These are phyloP conservation scores for Dendrocincla tyrannina DNA, from an alignment of 2,797 vertebrate genomes.

Conservation along the genomic window DNA sequence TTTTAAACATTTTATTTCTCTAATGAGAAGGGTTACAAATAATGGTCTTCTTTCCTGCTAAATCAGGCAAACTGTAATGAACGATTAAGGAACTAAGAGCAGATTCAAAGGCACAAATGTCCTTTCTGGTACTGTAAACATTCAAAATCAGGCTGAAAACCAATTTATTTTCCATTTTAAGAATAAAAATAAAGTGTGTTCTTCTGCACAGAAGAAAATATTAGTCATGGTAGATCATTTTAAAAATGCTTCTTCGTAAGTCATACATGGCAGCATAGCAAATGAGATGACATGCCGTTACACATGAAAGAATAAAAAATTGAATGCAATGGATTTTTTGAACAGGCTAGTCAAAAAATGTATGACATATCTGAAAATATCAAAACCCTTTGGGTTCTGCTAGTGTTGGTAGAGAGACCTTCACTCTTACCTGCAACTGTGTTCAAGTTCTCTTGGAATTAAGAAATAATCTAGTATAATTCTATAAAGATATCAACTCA, in stretches of 20 bases:
- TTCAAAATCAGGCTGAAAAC: conserved; percentile 12
- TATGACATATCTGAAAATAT: background rate
- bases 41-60: background rate
- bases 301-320: background rate
- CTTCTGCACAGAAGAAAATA: conserved; percentile 34
- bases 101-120: conserved; percentile 32
- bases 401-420: background rate
- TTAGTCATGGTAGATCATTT: conserved; percentile 30
- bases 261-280: background rate
- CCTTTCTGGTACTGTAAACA: conserved; percentile 36
- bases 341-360: background rate
- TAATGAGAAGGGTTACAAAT: background rate
- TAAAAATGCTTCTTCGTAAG: background rate
- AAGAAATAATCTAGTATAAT: background rate
- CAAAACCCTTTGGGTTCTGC: background rate
- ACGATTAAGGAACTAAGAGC: background rate
- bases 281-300: background rate
- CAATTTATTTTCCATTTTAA: conserved; percentile 38
- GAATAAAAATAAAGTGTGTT: conserved; percentile 17
- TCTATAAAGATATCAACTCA: background rate
- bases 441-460: background rate
- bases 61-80: background rate
- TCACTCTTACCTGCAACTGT: background rate
- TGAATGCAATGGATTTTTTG: background rate
- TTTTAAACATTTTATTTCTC: conserved; percentile 6